These are phyloP conservation scores for Brachypteracias leptosomus DNA, from an alignment of 2,113 vertebrate species.

Conservation along the genomic window DNA sequence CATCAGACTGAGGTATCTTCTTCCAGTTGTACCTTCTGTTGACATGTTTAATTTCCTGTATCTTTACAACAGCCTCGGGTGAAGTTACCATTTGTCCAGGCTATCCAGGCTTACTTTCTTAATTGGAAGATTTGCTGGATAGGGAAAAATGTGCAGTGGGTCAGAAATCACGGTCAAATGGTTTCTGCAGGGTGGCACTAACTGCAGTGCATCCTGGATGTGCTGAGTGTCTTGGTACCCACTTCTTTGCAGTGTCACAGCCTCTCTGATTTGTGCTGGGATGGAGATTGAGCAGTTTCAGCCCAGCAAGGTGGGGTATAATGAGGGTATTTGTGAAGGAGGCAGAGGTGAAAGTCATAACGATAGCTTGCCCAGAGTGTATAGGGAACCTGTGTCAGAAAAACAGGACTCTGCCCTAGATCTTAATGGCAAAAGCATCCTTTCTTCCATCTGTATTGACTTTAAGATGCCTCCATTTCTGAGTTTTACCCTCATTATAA, in stretches of 20 bases:
- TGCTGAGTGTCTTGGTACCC: neutral
- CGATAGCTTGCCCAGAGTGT: neutral
- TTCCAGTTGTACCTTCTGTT: neutral
- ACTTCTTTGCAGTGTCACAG: neutral
- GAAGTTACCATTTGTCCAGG: neutral
- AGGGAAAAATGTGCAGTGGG: neutral
- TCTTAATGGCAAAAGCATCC: neutral
- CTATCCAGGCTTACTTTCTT: neutral
- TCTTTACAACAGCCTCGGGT: neutral
- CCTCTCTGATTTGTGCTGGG: neutral
- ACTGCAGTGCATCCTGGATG: neutral
- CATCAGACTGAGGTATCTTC: neutral
- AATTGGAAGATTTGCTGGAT: neutral
- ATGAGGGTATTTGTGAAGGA: neutral
- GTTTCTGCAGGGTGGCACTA: neutral
- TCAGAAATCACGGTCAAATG: neutral
- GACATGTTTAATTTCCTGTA: neutral
- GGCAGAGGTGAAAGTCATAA: neutral
- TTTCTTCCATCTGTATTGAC: neutral
- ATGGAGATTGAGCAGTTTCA: neutral
- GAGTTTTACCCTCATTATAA: neutral
- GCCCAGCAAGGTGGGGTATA: neutral
- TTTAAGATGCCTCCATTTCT: neutral
- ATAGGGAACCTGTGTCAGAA: neutral
- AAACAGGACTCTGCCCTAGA: neutral